Base-by-base conservation (phyloP, 2,888 invertebrate genomes). In the Panzeria rudis region DNA sequence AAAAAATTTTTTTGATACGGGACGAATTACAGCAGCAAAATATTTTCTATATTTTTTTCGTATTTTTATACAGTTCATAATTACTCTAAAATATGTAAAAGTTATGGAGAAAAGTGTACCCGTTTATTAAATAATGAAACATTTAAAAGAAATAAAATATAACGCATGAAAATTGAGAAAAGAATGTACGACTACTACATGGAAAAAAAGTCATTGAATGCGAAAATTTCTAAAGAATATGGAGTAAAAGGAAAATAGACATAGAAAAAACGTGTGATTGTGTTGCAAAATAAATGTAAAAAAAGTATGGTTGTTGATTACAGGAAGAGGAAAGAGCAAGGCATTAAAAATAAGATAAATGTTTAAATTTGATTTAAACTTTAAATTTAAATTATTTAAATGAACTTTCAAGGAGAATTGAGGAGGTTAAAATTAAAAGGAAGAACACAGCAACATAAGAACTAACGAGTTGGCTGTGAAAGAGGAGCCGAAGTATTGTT, bases 221-320 rank as follows among this genome's bases (percentile, higher is more conserved):
- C 84, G 61, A 80, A 80, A 84, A 80, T 76, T 66, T 80, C 35
- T 64, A 23, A 80, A 81, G 77, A 81, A 81, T 78, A 77, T 81
- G 84, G 68, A 59, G 71, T 84, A 76, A 80, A 62, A 47, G 52
- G 38, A 61, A 75, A 75, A 35, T 64, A 79, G 25, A 62, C 50
- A 64, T 44, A 44, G 47, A 79, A 77, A n/a, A 85, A 82, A 85
- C 78, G 84, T 82, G 82, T 73, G 71, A 78, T 61, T 71, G 71
- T 82, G 69, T 82, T 69, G 78, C 62, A 75, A 79, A 75, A 82
- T 78, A 73, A 81, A 47, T 50, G 23, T n/a, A 52, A 25, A 66
- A 44, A 50, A 41, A 41, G 11, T 72, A 47, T 17, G 25, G 0
- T 3, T 56, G n/a, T 11, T 20, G 3, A 66, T 52, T 61, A 44